A percentile compares a stretch with the other conserved stretches of the same genome.
Conservation (phyloP, 2,113 vertebrate species). For the Ifrita kowaldi region DNA sequence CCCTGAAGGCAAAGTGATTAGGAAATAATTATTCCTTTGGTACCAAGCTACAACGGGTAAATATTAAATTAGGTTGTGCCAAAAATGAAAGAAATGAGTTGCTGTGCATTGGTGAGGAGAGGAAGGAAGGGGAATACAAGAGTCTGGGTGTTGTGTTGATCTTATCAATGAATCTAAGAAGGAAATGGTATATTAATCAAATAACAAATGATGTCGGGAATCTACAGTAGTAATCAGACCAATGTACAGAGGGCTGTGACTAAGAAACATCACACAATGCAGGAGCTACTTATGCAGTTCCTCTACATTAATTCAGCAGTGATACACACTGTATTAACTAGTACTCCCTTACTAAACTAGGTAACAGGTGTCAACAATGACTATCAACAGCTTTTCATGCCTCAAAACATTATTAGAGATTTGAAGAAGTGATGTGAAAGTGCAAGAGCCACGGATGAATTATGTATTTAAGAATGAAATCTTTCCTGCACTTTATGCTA, state of each 20-base stretch:
- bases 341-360: not conserved
- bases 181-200: constrained; percentile 65
- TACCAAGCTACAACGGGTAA: not conserved
- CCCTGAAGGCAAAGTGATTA: not conserved
- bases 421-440: not conserved
- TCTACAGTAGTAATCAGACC: not conserved
- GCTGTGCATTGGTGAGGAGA: not conserved
- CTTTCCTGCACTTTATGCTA: not conserved
- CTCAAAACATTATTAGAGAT: not conserved
- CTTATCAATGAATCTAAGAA: constrained; percentile 43
- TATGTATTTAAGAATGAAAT: not conserved
- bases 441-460: not conserved
- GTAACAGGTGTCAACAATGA: not conserved
- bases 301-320: not conserved
- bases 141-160: not conserved
- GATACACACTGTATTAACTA: not conserved
- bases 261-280: not conserved
- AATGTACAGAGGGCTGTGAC: not conserved
- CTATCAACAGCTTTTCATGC: not conserved
- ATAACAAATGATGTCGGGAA: constrained; percentile 13
- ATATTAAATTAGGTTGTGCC: not conserved
- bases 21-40: constrained; percentile 39
- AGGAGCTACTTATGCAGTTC: not conserved
- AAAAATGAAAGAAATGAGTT: not conserved
- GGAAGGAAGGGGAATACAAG: not conserved